These are phyloP conservation scores for Drosophila neoperkinsi DNA, from an alignment of 2,888 invertebrate species.

Conservation along the genomic window DNA sequence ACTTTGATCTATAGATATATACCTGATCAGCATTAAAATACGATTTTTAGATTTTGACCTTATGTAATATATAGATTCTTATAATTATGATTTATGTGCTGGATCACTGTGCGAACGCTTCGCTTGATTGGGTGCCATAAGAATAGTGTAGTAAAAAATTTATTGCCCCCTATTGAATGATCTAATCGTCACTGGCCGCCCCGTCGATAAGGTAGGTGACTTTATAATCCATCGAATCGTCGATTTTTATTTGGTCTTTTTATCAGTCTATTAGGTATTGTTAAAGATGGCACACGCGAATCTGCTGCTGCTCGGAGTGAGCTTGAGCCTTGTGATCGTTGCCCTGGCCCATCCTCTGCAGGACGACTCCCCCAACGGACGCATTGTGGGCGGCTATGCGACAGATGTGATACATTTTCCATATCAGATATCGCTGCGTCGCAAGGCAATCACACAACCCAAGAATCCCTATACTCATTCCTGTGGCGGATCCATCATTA, in stretches of 20 bases:
- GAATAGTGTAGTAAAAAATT: constrained; percentile 1
- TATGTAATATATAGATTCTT: neutral
- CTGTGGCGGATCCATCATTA: constrained; percentile 80
- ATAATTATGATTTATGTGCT: neutral
- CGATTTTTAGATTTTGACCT: neutral
- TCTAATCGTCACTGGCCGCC: constrained; percentile 41
- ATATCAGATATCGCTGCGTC: constrained; percentile 78
- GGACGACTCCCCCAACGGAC: constrained; percentile 43
- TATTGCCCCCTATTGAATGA: constrained; percentile 5
- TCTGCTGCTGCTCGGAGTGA: constrained; percentile 34
- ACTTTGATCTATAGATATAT: neutral
- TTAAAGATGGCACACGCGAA: constrained; percentile 53
- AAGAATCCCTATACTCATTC: constrained; percentile 58
- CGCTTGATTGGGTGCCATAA: constrained; percentile 13
- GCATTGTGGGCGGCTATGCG: constrained; percentile 79
- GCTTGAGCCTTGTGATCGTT: neutral
- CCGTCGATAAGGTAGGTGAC: constrained; percentile 31
- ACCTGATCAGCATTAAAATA: neutral
- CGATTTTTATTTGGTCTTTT: neutral
- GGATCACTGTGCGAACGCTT: neutral
- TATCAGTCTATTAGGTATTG: constrained; percentile 35
- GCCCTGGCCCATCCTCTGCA: constrained; percentile 45
- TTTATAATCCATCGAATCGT: constrained; percentile 26
- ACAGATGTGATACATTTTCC: constrained; percentile 68
- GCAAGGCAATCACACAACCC: constrained; percentile 51